Evolutionary conservation across 1,140 invertebrate species (phyloP), one percentile per base, ranked within the genome.

Genomic region (Heliconius congener): DNA sequence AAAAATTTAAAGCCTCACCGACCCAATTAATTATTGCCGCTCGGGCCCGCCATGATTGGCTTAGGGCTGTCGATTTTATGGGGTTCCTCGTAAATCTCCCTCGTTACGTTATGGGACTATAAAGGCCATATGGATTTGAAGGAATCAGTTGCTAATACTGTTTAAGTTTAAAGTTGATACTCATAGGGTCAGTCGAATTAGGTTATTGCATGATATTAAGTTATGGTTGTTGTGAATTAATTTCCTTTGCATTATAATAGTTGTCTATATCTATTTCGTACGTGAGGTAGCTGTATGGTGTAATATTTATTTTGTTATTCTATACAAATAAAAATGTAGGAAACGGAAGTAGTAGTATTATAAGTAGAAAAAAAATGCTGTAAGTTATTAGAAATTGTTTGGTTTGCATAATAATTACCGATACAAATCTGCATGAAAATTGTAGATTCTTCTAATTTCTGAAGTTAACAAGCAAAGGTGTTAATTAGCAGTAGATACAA

Each of bases 41-140:
- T 27, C 37, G 18, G 66, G 23, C 60, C 42, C 50, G 70, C 76
- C 74, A 77, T 76, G 74, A 80, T 81, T 75, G 76, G 73, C 72
- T 81, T 75, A 77, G 80, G 42, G 60, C 73, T 81, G 80, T 81
- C 80, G 80, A 81, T 81, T 78, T 81, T 81, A 81, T 81, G 77
- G 80, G 76, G 76, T 8, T 74, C 60, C 75, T 76, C 73, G 70
- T 81, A 81, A 81, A 81, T 81, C 73, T 81, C 60, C 72, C 23
- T 23, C 57, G 55, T 75, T 81, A 77, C 76, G 30, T 50, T 75
- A 81, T 60, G n/a, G 46, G 72, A 73, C 80, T 81, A 78, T 81
- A 78, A 81, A 81, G 34, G 55, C 80, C 80, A 78, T 78, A 81
- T 77, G 80, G 76, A 52, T 46, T 80, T 76, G 71, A 50, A 73